Evolutionary conservation across 2,888 invertebrate species (phyloP), one percentile per base, ranked within the genome.

Genomic region (Zhuqinia jingwanae): DNA sequence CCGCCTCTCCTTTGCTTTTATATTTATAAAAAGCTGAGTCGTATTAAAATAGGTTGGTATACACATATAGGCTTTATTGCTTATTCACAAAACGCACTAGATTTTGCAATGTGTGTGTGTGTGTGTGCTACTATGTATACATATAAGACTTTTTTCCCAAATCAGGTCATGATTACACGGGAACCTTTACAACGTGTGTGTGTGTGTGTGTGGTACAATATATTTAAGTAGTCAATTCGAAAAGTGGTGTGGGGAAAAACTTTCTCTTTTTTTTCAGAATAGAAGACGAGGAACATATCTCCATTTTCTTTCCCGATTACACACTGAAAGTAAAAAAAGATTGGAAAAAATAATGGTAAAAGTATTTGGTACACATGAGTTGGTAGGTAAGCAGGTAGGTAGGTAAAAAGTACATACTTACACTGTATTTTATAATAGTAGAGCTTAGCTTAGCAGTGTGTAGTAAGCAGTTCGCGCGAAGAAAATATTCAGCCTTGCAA

Each of bases 101-200:
- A 42, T 15, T 13, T 15, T 50, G n/a, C 15, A 15, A 50, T 50
- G 50, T n/a, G 15, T 50, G n/a, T 50, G 5, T n/a, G n/a, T n/a
- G n/a, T n/a, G 53, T 17, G n/a, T 50, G 50, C 58, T 58, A 22
- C 20, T 25, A 60, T 60, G 27, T 60, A 27, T n/a, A 56, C 22
- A 22, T 56, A 3, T 13, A 15, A 5, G 20, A 2, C 25, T 47
- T 73, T 73, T 30, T n/a, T n/a, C n/a, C n/a, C 20, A 77, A 77
- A 77, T 42, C 77, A 77, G 77, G 77, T 77, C 77, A 77, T 77
- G 77, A 77, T 77, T 77, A 77, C 77, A 77, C 60, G n/a, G 76
- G 45, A 77, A 65, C 65, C 30, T 36, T 8, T 36, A 3, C 17
- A 15, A 53, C n/a, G n/a, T n/a, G 53, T n/a, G 17, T n/a, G 47